A percentile compares a stretch with the other conserved stretches of the same genome.
Evolutionary conservation across 2,888 invertebrate genomes (phyloP).

Genomic region (Leptopilina myrica): DNA sequence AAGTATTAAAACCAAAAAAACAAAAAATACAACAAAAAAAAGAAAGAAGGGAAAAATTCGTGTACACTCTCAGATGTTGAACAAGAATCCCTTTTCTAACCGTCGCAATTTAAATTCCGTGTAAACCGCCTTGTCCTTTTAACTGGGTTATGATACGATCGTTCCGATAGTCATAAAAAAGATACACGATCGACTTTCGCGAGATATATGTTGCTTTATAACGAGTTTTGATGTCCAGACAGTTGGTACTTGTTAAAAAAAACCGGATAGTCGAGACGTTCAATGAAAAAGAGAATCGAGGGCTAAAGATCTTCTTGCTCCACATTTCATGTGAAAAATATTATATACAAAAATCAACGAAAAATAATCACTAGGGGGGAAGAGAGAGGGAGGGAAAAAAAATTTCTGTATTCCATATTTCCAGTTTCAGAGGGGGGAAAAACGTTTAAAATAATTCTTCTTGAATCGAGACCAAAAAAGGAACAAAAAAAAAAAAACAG

Average conservation of each 20-base stretch:
- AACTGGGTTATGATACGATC: slow-evolving; percentile 52
- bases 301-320: slow-evolving; percentile 15
- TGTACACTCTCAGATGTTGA: slow-evolving; percentile 1
- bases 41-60: neutral
- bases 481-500: too few species aligned
- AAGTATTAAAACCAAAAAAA: too few species aligned
- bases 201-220: slow-evolving; percentile 36
- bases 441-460: neutral
- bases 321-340: neutral
- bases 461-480: too few species aligned
- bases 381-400: neutral
- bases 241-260: slow-evolving; percentile 35
- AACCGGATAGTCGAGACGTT: slow-evolving; percentile 41
- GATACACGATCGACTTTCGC: slow-evolving; percentile 44
- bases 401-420: neutral
- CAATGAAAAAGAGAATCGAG: slow-evolving; percentile 11
- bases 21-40: neutral
- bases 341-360: neutral
- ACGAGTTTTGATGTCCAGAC: slow-evolving; percentile 41
- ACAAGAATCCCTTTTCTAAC: slow-evolving; percentile 18
- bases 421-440: too few species aligned
- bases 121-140: slow-evolving; percentile 43
- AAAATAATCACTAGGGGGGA: neutral
- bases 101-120: slow-evolving; percentile 50
- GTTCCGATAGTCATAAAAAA: slow-evolving; percentile 42